phyloP scores from a whole-genome alignment of 2,888 invertebrate genomes.

The Dastarcus helophoroides region DNA sequence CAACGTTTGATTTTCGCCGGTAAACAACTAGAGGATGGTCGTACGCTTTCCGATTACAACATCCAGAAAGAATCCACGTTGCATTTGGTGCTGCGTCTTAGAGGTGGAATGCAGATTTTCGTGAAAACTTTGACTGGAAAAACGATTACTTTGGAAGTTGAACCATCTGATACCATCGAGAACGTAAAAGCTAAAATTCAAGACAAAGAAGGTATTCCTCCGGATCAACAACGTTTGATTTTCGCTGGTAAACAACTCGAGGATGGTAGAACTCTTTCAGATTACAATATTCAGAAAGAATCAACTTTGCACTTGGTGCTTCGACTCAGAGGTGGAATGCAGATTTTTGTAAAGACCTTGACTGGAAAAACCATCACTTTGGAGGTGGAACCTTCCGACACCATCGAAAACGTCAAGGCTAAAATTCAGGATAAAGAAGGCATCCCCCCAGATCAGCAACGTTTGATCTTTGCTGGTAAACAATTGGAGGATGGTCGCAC shows the following conservation, averaged over 20 bases:
- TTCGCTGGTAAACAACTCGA: conserved; percentile 60
- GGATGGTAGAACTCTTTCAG: conserved; percentile 54
- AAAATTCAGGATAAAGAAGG: conserved; percentile 89
- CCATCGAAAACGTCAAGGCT: conserved; percentile 90
- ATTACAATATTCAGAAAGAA: conserved; percentile 57
- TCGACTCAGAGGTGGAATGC: conserved; percentile 52
- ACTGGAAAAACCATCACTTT: conserved; percentile 48
- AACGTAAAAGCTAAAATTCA: conserved; percentile 52
- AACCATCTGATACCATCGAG: conserved; percentile 53
- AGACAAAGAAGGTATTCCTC: conserved; percentile 44
- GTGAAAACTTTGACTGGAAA: conserved; percentile 43
- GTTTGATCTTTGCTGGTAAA: conserved; percentile 87
- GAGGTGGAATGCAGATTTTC: too few relatives aligned
- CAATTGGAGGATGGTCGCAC: conserved; percentile 59
- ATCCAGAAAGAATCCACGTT: conserved; percentile 89
- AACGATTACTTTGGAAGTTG: conserved; percentile 46
- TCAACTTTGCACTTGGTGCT: conserved; percentile 46
- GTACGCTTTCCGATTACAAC: conserved; percentile 81
- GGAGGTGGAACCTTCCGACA: conserved; percentile 74
- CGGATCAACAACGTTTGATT: conserved; percentile 51
- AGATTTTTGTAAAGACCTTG: conserved; percentile 41
- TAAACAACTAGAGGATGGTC: conserved; percentile 85
- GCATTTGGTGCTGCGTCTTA: conserved; percentile 74
- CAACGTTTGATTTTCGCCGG: conserved; percentile 87
- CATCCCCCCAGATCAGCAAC: conserved; percentile 83